Evolutionary conservation across 1,140 invertebrate species (phyloP).

Genomic region (Rhyacophila brunnea): DNA sequence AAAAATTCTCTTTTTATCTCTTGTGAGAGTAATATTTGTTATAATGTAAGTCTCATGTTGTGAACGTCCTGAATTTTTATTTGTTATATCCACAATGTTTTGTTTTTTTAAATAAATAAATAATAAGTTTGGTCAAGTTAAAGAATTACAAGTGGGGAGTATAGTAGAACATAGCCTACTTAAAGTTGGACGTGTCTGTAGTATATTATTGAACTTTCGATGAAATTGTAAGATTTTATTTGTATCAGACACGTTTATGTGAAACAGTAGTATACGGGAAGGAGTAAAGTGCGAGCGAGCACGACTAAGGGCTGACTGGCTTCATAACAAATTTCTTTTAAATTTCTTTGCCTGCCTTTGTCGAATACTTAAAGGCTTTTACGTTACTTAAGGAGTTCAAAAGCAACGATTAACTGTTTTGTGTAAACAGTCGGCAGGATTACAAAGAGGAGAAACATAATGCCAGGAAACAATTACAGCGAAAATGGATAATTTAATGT

Average conservation of each 20-base stretch:
- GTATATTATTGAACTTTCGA: too few relatives aligned
- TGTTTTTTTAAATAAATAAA: too few relatives aligned
- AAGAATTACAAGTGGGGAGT: too few relatives aligned
- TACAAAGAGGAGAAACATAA: conserved; percentile 19
- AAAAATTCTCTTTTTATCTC: too few relatives aligned
- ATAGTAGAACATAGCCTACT: too few relatives aligned
- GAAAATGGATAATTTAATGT: conserved; percentile 22
- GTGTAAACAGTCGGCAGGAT: conserved; percentile 29
- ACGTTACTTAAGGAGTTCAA: conserved; percentile 33
- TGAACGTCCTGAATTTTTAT: too few relatives aligned
- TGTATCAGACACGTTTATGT: background rate
- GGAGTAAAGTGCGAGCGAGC: background rate
- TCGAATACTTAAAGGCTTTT: conserved; percentile 34
- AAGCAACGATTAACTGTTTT: conserved; percentile 34
- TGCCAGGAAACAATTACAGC: conserved; percentile 27
- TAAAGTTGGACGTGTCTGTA: too few relatives aligned
- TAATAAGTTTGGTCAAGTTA: too few relatives aligned
- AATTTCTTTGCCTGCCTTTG: conserved; percentile 30
- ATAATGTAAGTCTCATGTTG: too few relatives aligned
- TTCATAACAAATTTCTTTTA: conserved; percentile 27
- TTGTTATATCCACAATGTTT: too few relatives aligned
- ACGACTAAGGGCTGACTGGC: background rate
- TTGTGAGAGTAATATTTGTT: too few relatives aligned
- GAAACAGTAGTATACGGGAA: conserved; percentile 7
- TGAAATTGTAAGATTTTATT: too few relatives aligned